Evolutionary conservation across 2,888 invertebrate species (phyloP).

Genomic region (Xanthorhoe spadicearia): DNA sequence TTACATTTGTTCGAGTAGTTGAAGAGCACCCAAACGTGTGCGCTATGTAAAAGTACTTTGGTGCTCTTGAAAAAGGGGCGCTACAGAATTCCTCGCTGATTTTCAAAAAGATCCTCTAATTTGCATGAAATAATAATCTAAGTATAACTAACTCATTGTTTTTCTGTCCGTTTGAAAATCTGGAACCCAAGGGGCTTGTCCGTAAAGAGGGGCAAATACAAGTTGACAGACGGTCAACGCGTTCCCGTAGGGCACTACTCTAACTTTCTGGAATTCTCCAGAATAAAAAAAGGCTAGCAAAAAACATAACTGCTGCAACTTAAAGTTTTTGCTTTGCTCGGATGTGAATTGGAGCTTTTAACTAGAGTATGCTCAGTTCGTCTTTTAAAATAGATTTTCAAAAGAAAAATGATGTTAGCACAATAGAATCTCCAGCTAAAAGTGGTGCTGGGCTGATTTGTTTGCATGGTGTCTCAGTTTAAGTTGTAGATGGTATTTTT

Average conservation of each 20-base stretch:
- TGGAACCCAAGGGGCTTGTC: conserved; percentile 32
- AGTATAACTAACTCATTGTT: conserved; percentile 15
- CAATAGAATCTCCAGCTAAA: too few species aligned
- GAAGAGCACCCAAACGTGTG: too few species aligned
- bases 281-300: conserved; percentile 30
- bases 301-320: conserved; percentile 19
- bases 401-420: too few species aligned
- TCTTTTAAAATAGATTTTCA: too few species aligned
- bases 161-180: conserved; percentile 29
- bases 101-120: neutral
- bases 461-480: too few species aligned
- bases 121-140: neutral
- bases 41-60: too few species aligned
- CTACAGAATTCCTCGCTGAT: too few species aligned
- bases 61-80: too few species aligned
- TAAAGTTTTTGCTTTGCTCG: conserved; percentile 24
- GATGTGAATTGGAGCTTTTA: neutral
- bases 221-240: conserved; percentile 53
- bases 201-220: conserved; percentile 39
- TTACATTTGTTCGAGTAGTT: neutral
- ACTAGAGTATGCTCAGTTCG: too few species aligned
- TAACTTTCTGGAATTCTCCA: conserved; percentile 45
- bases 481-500: too few species aligned
- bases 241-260: conserved; percentile 37
- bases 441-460: too few species aligned